phyloP scores from a whole-genome alignment of 1,140 invertebrate species.

The Lepeophtheirus salmonis region DNA sequence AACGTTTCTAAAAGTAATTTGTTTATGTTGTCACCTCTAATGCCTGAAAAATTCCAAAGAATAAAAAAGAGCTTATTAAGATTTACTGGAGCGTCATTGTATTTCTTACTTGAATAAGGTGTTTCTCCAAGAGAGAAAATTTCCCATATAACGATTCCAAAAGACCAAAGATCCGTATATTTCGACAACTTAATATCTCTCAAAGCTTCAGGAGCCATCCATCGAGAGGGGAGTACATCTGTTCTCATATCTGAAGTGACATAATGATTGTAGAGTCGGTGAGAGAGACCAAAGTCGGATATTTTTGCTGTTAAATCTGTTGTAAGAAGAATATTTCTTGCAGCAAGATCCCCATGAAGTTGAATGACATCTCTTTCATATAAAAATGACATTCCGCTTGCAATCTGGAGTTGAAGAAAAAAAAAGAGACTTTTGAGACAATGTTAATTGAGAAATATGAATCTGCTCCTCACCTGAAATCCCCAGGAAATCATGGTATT shows the following conservation, averaged over 20 bases:
- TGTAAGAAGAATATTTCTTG: constrained; percentile 80
- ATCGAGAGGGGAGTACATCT: constrained; percentile 29
- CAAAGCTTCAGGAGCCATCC: constrained; percentile 31
- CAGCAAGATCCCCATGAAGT: constrained; percentile 82
- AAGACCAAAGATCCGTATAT: constrained; percentile 31
- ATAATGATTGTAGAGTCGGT: constrained; percentile 55
- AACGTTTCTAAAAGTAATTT: not conserved
- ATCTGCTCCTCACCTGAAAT: not conserved
- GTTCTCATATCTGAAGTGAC: not conserved
- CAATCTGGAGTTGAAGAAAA: constrained; percentile 15
- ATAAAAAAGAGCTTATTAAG: not conserved
- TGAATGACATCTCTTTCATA: not conserved
- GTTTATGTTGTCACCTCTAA: not conserved
- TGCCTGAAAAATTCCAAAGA: not conserved
- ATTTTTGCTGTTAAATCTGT: constrained; percentile 80
- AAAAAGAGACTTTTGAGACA: not conserved
- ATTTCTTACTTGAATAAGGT: constrained; percentile 24
- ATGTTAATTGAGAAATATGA: not conserved
- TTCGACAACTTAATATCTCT: constrained; percentile 26
- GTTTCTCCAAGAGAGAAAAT: constrained; percentile 29
- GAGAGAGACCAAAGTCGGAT: constrained; percentile 84
- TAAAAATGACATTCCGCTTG: constrained; percentile 18
- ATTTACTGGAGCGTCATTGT: not conserved
- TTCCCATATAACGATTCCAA: constrained; percentile 33
- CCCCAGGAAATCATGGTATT: constrained; percentile 2